These are phyloP conservation scores for Riptortus pedestris DNA, from an alignment of 1,140 invertebrate species.

Conservation along the genomic window DNA sequence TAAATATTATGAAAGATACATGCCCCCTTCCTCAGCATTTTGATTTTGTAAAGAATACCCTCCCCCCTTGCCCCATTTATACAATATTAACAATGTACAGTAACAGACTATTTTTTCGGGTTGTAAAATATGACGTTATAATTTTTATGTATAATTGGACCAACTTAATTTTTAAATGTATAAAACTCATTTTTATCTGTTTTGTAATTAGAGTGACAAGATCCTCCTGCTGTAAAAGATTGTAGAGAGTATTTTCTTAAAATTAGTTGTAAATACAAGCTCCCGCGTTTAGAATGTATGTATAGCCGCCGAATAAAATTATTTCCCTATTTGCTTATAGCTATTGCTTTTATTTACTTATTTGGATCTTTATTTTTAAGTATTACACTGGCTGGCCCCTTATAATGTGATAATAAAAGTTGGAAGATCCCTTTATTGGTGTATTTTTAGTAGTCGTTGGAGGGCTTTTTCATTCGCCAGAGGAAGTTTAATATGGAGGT, in stretches of 20 bases:
- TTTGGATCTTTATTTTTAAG: background rate
- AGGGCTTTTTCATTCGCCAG: background rate
- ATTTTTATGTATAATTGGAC: slow-evolving; percentile 28
- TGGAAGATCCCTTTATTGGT: background rate
- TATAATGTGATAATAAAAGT: slow-evolving; percentile 2
- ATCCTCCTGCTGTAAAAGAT: slow-evolving; percentile 8
- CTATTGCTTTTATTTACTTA: slow-evolving; percentile 10
- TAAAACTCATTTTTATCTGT: slow-evolving; percentile 23
- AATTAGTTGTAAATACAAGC: slow-evolving; percentile 26
- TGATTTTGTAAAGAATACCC: slow-evolving; percentile 11
- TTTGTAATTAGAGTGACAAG: slow-evolving; percentile 21
- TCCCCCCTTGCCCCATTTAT: background rate
- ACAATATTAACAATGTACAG: slow-evolving; percentile 16
- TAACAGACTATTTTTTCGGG: slow-evolving; percentile 19
- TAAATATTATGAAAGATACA: slow-evolving; percentile 1
- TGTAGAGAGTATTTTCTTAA: slow-evolving; percentile 28
- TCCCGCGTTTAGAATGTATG: slow-evolving; percentile 8
- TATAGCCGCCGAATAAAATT: slow-evolving; percentile 18
- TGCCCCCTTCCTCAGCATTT: background rate
- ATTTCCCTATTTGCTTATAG: slow-evolving; percentile 5
- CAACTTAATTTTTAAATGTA: slow-evolving; percentile 29
- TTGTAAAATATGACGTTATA: slow-evolving; percentile 21
- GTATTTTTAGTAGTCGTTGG: background rate
- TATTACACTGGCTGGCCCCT: background rate
- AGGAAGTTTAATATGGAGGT: background rate